These are phyloP conservation scores for Tribolium freemani DNA, from an alignment of 2,888 invertebrate species.

Conservation along the genomic window DNA sequence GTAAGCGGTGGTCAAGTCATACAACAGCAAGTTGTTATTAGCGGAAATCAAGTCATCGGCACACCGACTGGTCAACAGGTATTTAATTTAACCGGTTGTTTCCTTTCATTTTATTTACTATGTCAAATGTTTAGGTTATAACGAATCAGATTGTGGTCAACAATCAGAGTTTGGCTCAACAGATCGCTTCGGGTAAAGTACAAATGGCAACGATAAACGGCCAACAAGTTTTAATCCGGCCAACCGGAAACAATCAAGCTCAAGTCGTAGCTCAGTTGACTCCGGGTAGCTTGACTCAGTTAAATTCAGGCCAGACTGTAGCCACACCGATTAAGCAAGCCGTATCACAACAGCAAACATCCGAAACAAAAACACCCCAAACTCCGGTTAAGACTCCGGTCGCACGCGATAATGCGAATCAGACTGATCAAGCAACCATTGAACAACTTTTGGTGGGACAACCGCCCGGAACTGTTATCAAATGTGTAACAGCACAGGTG, in stretches of 20 bases:
- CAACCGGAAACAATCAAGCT: slow-evolving; percentile 83
- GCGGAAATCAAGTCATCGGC: slow-evolving; percentile 64
- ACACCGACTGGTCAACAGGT: slow-evolving; percentile 68
- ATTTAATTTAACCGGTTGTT: slow-evolving; percentile 19
- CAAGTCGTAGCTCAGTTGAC: slow-evolving; percentile 83
- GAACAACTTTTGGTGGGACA: slow-evolving; percentile 83
- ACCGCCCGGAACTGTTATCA: slow-evolving; percentile 88
- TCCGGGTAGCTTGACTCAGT: slow-evolving; percentile 60
- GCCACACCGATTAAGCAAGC: slow-evolving; percentile 46
- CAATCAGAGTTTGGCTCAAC: slow-evolving; percentile 83
- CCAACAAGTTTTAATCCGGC: slow-evolving; percentile 86
- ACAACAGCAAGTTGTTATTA: slow-evolving; percentile 63
- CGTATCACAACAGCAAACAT: slow-evolving; percentile 1
- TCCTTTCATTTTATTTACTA: not conserved
- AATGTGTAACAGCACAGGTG: slow-evolving; percentile 89
- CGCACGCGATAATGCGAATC: slow-evolving; percentile 45
- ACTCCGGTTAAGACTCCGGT: slow-evolving; percentile 52
- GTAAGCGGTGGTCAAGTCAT: slow-evolving; percentile 66
- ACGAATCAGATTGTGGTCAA: slow-evolving; percentile 82
- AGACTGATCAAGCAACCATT: slow-evolving; percentile 71
- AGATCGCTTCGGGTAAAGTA: slow-evolving; percentile 85
- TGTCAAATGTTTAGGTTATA: slow-evolving; percentile 64
- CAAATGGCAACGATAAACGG: slow-evolving; percentile 88
- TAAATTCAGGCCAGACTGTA: slow-evolving; percentile 51
- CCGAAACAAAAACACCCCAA: slow-evolving; percentile 1